Base-by-base conservation (phyloP, 2,113 vertebrate genomes). In the Cricetomys ansorgei region DNA sequence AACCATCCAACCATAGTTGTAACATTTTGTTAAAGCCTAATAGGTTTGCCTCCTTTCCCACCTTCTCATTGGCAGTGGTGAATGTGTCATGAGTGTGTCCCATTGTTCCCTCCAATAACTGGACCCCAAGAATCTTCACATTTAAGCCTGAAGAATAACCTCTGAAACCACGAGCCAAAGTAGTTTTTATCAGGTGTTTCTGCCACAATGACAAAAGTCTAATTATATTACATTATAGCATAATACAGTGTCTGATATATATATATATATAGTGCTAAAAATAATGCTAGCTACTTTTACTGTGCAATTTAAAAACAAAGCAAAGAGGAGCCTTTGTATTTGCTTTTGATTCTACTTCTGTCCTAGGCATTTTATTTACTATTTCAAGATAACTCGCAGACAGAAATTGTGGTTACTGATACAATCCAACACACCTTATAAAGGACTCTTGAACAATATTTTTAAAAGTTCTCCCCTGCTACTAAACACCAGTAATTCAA, bases 361-460 rank as follows among this genome's bases (percentile, higher is more conserved):
- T 75, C 75, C 34, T 27, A 34, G 23, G 45, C 17, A 81, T n/a
- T 88, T 93, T 37, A 88, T 70, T 69, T 73, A 73, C 48, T 62
- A 88, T 87, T 84, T 96, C 48, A 65, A 72, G 85, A 89, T 85
- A 72, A 50, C 65, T 79, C 29, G 72, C 13, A 72, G 59, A 88
- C n/a, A 88, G 83, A 45, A 40, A 72, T 53, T 48, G 37, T 72
- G 21, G 27, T 17, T 80, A 64, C 27, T 65, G 83, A 76, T 40
- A 88, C 11, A 86, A 79, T 84, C 53, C 62, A 40, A 85, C 65
- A 31, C 12, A 75, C 19, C 45, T 70, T 57, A 40, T 21, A 15
- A 89, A 62, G 40, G 70, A 48, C n/a, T 96, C 69, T 59, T 81
- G 57, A 85, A 25, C 15, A 83, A 7, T 64, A 55, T 53, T 59